phyloP scores from a whole-genome alignment of 2,797 vertebrate genomes.

The Oryzias sinensis region DNA sequence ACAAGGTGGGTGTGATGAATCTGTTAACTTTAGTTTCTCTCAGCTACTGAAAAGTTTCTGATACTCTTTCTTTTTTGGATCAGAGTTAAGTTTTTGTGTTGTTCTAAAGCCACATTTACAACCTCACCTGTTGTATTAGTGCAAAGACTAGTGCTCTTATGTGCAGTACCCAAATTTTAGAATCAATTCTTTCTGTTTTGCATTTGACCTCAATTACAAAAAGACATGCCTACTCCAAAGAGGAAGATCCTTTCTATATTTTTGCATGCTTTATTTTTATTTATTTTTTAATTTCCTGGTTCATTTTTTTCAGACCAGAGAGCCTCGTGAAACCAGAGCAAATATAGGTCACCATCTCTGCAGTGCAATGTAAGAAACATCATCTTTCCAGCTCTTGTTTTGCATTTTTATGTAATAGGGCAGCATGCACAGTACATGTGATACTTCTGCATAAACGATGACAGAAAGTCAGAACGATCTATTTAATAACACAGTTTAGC shows the following conservation, averaged over 20 bases:
- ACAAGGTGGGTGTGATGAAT: constrained; percentile 35
- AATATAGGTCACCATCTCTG: constrained; percentile 66
- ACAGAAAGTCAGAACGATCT: constrained; percentile 42
- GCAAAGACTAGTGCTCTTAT: background rate
- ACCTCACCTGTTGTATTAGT: background rate
- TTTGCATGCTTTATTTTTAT: constrained; percentile 15
- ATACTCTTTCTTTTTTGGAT: no score
- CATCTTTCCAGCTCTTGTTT: constrained; percentile 50
- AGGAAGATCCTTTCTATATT: constrained; percentile 34
- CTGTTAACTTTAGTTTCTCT: constrained; percentile 18
- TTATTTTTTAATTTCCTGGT: constrained; percentile 33
- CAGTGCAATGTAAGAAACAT: constrained; percentile 50
- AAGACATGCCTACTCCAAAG: constrained; percentile 29
- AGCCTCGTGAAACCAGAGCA: constrained; percentile 52
- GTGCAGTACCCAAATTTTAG: constrained; percentile 5
- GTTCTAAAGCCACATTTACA: constrained; percentile 8
- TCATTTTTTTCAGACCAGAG: constrained; percentile 36
- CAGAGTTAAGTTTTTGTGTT: background rate
- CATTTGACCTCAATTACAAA: constrained; percentile 57
- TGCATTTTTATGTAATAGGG: constrained; percentile 68
- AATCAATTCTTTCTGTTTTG: constrained; percentile 30
- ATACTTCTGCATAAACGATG: constrained; percentile 42
- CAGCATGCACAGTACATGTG: constrained; percentile 28
- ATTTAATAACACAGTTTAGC: no score
- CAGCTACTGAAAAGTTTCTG: background rate